Percentiles rank a stretch among this genome's conserved stretches.
These are phyloP conservation scores for Candidula unifasciata DNA, from an alignment of 2,888 invertebrate species.

Conservation along the genomic window DNA sequence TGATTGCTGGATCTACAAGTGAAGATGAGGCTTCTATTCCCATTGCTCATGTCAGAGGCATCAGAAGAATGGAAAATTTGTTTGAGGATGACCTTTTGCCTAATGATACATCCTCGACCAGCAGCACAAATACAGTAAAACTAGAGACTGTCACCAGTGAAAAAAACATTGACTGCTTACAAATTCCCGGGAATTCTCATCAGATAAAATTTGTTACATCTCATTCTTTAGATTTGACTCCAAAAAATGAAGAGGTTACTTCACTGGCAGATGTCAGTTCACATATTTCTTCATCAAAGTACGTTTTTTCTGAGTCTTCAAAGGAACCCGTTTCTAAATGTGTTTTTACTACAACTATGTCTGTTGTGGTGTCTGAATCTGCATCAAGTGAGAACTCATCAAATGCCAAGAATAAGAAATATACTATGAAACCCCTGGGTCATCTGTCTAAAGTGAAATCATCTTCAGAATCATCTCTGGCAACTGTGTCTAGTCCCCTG, in stretches of 20 bases:
- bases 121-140: background rate
- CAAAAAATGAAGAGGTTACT: background rate
- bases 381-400: constrained; percentile 23
- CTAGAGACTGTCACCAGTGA: constrained; percentile 28
- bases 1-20: constrained; percentile 48
- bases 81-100: constrained; percentile 29
- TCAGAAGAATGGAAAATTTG: constrained; percentile 35
- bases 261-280: background rate
- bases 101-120: background rate
- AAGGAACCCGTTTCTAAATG: constrained; percentile 33
- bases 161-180: constrained; percentile 23
- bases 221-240: constrained; percentile 39
- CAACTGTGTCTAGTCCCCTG: constrained; percentile 66
- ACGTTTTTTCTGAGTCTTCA: background rate
- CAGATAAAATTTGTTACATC: constrained; percentile 44
- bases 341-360: constrained; percentile 48
- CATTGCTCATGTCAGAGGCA: constrained; percentile 42
- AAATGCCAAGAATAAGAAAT: background rate
- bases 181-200: background rate
- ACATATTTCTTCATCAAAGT: background rate
- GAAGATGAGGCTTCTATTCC: constrained; percentile 39
- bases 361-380: constrained; percentile 42
- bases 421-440: constrained; percentile 32
- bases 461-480: constrained; percentile 59
- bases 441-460: constrained; percentile 56